Conservation (phyloP, 30 jellyfish, hydroid and myxozoan species). For the Turritopsis dohrnii region DNA sequence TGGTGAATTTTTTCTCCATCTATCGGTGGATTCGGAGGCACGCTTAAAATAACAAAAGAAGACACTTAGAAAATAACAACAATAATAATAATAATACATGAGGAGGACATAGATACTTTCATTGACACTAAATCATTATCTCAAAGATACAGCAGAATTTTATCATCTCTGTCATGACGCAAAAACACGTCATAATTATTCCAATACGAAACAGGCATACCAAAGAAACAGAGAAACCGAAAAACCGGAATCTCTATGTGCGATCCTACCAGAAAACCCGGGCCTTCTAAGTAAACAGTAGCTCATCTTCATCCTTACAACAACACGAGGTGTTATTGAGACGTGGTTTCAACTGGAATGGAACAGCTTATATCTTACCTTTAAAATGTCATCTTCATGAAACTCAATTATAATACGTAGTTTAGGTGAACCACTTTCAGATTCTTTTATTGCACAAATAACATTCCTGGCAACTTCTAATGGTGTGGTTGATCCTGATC, state of each 20-base stretch:
- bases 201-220: no score
- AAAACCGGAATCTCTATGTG: no score
- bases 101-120: not conserved
- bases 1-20: conserved; percentile 72
- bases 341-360: no score
- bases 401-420: conserved; percentile 59
- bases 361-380: no score
- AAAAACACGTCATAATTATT: no score
- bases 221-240: no score
- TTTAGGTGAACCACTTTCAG: conserved; percentile 35
- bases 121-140: not conserved
- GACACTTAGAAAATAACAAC: not conserved
- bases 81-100: no score
- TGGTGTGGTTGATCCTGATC: conserved; percentile 88
- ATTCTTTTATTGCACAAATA: conserved; percentile 46
- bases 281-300: no score
- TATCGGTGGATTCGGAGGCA: conserved; percentile 86
- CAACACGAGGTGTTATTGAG: not conserved
- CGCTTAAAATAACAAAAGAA: conserved; percentile 32
- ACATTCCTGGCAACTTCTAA: conserved; percentile 76
- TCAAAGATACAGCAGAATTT: not conserved
- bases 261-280: no score
- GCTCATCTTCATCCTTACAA: no score
- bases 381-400: conserved; percentile 50
- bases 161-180: no score